Base-by-base conservation (phyloP, 2,888 invertebrate species). In the Choreutis nemorana region DNA sequence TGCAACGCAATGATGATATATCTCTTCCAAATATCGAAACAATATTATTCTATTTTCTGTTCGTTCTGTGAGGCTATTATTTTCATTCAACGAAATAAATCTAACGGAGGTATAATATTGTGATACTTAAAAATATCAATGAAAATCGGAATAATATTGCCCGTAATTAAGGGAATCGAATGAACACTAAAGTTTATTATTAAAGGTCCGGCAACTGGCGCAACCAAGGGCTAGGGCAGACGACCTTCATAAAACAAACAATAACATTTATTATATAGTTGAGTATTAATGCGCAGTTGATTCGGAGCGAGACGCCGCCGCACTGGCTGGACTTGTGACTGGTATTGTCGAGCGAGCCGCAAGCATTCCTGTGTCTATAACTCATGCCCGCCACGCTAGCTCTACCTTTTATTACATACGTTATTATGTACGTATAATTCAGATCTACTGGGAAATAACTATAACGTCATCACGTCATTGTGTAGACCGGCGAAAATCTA, bases 191-290 rank as follows among this genome's bases (percentile, higher is more conserved):
- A 66, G 50, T 62, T 67, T 65, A 70, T n/a, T n/a, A n/a, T 63
- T 63, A 64, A 61, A 64, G 63, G 61, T 59, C 59, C 56, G 51
- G 50, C 45, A 51, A 40, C 55, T n/a, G n/a, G n/a, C n/a, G n/a
- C n/a, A n/a, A 49, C 53, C 49, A 50, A 50, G 55, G 54, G 52
- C 50, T 48, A 54, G 52, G 45, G 52, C 42, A 54, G 53, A 42
- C 54, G 62, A 64, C 70, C 71, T 64, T 62, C 59, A 73, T 72
- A 72, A 72, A 72, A 67, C 63, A 61, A 70, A 73, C 72, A 73
- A 75, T 73, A 75, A 72, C 72, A 73, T 73, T 72, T 71, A 75
- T 72, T 65, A 63, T 67, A 63, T 67, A 68, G 68, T 70, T 55
- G 60, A 56, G 62, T 67, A 73, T 75, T 72, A 72, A 71, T 68